These are phyloP conservation scores for Phallusia fumigata DNA, from an alignment of 23 tunicate genomes.

Conservation along the genomic window DNA sequence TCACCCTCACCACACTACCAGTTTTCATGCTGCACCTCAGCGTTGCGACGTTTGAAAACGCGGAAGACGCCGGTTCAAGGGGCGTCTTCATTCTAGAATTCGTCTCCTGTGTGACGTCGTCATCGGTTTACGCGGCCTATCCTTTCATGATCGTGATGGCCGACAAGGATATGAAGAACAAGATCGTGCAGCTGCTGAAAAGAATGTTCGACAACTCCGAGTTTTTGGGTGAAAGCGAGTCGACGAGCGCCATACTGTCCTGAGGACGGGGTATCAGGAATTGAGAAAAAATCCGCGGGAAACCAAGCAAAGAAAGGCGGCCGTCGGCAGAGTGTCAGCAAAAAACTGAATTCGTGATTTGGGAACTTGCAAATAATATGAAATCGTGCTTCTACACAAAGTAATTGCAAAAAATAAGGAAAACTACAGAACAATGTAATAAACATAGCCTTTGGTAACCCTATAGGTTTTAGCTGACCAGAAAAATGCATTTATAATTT, in stretches of 20 bases:
- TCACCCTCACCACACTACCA: constrained; percentile 20
- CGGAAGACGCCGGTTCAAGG: not conserved
- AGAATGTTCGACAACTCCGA: constrained; percentile 9
- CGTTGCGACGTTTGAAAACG: not conserved
- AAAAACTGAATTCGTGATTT: too few relatives aligned
- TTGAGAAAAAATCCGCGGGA: not conserved
- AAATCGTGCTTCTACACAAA: too few relatives aligned
- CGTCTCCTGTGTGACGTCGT: constrained; percentile 7
- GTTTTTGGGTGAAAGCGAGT: not conserved
- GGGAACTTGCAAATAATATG: too few relatives aligned
- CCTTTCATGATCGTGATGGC: constrained; percentile 33
- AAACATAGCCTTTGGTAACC: too few relatives aligned
- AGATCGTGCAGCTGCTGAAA: constrained; percentile 22
- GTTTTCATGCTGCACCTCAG: constrained; percentile 18
- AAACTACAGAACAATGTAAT: too few relatives aligned
- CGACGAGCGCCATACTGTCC: not conserved
- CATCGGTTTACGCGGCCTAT: constrained; percentile 11
- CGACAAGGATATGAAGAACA: constrained; percentile 30
- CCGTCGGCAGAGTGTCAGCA: too few relatives aligned
- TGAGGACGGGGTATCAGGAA: not conserved
- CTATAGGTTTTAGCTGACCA: too few relatives aligned
- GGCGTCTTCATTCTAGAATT: not conserved
- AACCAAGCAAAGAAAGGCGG: not conserved
- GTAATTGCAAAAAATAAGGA: too few relatives aligned
- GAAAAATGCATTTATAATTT: too few relatives aligned